These are phyloP conservation scores for Tetramorium parvispinum DNA, from an alignment of 1,140 invertebrate species.

Conservation along the genomic window DNA sequence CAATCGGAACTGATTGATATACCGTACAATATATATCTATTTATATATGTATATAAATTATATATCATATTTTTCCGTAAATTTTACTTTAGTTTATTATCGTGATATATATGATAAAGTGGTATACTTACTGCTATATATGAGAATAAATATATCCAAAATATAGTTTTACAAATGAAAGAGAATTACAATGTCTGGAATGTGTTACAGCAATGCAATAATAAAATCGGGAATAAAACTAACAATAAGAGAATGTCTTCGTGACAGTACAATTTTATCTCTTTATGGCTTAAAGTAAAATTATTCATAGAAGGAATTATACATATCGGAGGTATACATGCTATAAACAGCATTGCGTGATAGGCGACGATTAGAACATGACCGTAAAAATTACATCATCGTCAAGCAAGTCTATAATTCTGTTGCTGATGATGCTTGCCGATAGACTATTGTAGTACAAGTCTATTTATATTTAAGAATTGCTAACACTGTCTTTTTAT, in stretches of 20 bases:
- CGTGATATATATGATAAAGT: background rate
- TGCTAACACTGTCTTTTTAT: background rate
- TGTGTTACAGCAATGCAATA: slow-evolving; percentile 44
- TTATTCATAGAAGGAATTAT: background rate
- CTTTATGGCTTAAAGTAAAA: slow-evolving; percentile 15
- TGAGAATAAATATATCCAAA: background rate
- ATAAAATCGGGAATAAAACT: slow-evolving; percentile 72
- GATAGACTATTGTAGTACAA: background rate
- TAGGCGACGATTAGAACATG: background rate
- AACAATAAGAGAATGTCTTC: slow-evolving; percentile 64
- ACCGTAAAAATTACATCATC: slow-evolving; percentile 37
- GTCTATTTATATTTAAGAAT: slow-evolving; percentile 29
- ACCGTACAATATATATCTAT: background rate
- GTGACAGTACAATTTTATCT: slow-evolving; percentile 52
- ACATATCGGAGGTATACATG: background rate
- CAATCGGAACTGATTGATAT: slow-evolving; percentile 29
- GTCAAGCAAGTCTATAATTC: background rate
- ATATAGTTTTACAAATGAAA: background rate
- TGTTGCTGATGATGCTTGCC: background rate
- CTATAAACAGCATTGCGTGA: background rate
- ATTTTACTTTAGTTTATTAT: background rate
- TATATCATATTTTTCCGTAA: background rate
- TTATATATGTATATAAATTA: background rate
- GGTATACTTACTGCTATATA: background rate
- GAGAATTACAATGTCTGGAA: background rate